Percentiles rank a stretch among this genome's conserved stretches.
Conservation (phyloP, 2,113 vertebrate species). For the Aleadryas rufinucha region DNA sequence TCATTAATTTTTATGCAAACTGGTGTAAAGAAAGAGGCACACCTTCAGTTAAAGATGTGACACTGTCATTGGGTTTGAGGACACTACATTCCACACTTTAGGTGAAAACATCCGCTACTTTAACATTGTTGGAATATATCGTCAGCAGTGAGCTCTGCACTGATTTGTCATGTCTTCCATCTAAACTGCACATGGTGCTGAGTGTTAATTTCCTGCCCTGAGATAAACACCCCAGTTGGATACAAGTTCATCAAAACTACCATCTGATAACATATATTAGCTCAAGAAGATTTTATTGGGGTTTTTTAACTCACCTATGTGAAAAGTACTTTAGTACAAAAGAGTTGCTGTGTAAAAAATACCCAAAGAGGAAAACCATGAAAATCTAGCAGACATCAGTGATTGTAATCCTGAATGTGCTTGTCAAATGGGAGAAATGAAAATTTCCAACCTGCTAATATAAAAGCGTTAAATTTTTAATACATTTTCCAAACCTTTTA, state of each 20-base stretch:
- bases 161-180: constrained; percentile 41
- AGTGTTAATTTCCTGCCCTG: constrained; percentile 56
- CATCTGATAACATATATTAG: background rate
- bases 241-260: background rate
- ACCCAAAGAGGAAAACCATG: background rate
- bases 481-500: background rate
- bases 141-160: background rate
- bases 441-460: background rate
- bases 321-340: background rate
- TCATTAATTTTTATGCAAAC: background rate
- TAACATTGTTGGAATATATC: constrained; percentile 17
- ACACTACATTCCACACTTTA: constrained; percentile 37
- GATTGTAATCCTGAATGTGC: background rate
- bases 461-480: background rate
- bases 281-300: background rate
- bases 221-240: constrained; percentile 34
- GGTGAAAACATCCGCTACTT: constrained; percentile 64
- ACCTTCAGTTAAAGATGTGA: background rate
- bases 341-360: background rate
- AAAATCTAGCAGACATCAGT: background rate
- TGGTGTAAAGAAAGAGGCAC: background rate
- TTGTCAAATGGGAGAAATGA: background rate
- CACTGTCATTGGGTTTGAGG: constrained; percentile 6
- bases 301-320: background rate
- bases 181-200: constrained; percentile 21